Conservation (phyloP, 2,888 invertebrate genomes). For the Meandrusa payeni region DNA sequence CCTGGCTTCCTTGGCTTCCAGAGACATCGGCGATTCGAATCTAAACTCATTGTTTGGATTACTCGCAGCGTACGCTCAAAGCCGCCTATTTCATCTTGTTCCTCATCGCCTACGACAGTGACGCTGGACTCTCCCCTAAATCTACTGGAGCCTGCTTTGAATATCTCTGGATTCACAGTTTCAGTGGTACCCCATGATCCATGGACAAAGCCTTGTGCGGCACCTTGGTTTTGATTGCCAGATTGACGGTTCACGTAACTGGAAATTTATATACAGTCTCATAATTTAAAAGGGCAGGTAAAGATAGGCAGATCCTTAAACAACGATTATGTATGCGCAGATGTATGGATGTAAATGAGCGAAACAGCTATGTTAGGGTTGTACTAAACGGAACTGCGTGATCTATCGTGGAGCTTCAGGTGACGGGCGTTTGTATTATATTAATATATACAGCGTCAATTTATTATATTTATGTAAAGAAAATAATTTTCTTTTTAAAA, state of each 20-base stretch:
- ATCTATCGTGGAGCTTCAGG: no score
- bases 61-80: conserved; percentile 59
- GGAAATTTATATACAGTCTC: no score
- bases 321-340: no score
- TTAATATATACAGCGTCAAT: no score
- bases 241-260: conserved; percentile 43
- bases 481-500: no score
- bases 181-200: conserved; percentile 71
- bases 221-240: conserved; percentile 27
- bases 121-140: conserved; percentile 52
- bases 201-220: conserved; percentile 56
- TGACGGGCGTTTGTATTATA: no score
- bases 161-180: conserved; percentile 67
- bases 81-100: conserved; percentile 59
- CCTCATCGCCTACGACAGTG: conserved; percentile 64
- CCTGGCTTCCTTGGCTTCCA: conserved; percentile 34
- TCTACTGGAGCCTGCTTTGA: conserved; percentile 63
- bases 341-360: no score
- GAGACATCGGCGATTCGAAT: conserved; percentile 62
- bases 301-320: no score
- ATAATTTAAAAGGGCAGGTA: no score
- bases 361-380: no score
- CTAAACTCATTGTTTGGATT: conserved; percentile 66
- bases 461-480: no score
- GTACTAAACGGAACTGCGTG: no score